Evolutionary conservation across 2,113 vertebrate species (phyloP), one percentile per base, ranked within the genome.

Genomic region (Mirza zaza): DNA sequence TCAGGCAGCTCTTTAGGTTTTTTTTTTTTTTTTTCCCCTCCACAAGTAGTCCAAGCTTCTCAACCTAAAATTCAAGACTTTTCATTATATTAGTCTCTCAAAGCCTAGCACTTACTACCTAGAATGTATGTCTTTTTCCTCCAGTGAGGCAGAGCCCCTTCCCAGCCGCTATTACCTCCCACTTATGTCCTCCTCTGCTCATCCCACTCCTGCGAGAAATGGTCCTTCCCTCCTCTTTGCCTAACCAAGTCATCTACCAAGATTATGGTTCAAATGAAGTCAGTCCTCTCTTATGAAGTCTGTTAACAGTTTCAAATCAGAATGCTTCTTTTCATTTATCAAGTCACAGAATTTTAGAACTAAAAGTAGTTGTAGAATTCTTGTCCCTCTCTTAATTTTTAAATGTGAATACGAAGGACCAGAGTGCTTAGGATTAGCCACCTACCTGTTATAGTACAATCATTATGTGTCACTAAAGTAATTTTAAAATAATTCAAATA

Each of bases 91-190:
- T 42, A 34, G 7, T 67, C 45, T 45, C 36, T 80, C 32, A 71
- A 23, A 61, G 12, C 18, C 36, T 13, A 6, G 4, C 17, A 27
- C 6, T 87, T 50, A 7, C 14, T 61, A 34, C 25, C 59, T 29
- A 39, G 36, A 5, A 6, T 52, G 6, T 48, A 1, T 5, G 36
- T 12, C 18, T 17, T 39, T 45, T 57, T n/a, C 57, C 2, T 9
- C 11, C 9, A 34, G 6, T 11, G 17, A 27, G 34, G 17, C 3
- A 20, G n/a, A 11, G 4, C 5, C 0, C 8, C 8, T 57, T 29
- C 20, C 27, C 8, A 17, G 17, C 10, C 18, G 12, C 0, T n/a
- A 0, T 52, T 12, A 17, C 63, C 2, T 36, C 9, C 17, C 18
- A 13, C 13, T 29, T 12, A 39, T 6, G 23, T 90, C 11, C 27